Conservation (phyloP, 2,797 vertebrate genomes). For the Fundulus diaphanus region DNA sequence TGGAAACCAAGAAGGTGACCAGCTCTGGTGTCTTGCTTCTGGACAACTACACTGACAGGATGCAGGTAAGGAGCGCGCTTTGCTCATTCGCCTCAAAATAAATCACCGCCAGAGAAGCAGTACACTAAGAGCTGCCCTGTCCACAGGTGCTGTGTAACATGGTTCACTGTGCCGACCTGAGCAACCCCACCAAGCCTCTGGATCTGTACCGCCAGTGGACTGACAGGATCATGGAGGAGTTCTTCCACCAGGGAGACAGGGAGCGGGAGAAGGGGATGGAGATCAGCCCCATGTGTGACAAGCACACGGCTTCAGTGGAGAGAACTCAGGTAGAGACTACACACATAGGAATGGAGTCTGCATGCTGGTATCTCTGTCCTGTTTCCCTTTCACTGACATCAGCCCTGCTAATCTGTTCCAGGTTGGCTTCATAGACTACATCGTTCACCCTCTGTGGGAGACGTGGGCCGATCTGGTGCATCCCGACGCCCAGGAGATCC, state of each 20-base stretch:
- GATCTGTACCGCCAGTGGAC: constrained; percentile 98
- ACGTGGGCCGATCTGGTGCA: constrained; percentile 98
- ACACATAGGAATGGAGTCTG: not conserved
- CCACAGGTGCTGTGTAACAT: constrained; percentile 94
- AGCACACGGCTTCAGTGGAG: constrained; percentile 96
- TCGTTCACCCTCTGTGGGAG: constrained; percentile 98
- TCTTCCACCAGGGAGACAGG: constrained; percentile 98
- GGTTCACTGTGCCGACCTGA: constrained; percentile 98
- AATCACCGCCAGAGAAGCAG: not conserved
- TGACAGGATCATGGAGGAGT: constrained; percentile 98
- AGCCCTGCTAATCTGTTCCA: constrained; percentile 49
- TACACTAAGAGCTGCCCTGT: not conserved
- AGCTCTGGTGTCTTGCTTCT: constrained; percentile 96
- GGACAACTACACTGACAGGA: constrained; percentile 97
- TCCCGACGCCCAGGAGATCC: constrained; percentile 96
- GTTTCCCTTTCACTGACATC: constrained; percentile 20
- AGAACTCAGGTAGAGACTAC: constrained; percentile 90
- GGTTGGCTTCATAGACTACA: constrained; percentile 99
- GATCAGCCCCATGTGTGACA: constrained; percentile 98
- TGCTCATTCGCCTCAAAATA: too few species aligned
- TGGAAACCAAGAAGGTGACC: constrained; percentile 98
- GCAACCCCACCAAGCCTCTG: constrained; percentile 97
- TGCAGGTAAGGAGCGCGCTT: constrained; percentile 85
- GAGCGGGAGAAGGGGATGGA: constrained; percentile 97
- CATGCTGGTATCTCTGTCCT: not conserved